Evolutionary conservation across 2,797 vertebrate genomes (phyloP).

Genomic region (Halcyon badia): DNA sequence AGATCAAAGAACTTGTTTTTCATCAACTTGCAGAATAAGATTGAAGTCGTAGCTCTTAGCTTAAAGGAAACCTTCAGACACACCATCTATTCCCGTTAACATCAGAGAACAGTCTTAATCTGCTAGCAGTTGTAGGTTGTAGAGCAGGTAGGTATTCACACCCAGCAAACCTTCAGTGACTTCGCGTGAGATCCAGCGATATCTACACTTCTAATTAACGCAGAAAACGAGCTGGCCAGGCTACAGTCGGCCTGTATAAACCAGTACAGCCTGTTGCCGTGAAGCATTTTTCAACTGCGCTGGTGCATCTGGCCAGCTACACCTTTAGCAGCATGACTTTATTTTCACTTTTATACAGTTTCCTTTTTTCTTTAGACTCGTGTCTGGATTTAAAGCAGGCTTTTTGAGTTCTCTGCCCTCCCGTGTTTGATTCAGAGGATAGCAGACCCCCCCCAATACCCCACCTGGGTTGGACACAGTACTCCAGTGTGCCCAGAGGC

Average conservation of each 20-base stretch:
- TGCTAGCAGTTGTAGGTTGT: background rate
- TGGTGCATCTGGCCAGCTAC: background rate
- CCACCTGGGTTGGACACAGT: accelerated
- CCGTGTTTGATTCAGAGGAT: background rate
- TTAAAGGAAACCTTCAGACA: background rate
- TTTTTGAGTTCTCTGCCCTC: background rate
- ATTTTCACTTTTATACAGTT: background rate
- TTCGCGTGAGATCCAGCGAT: background rate
- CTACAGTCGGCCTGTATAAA: background rate
- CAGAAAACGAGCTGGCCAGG: background rate
- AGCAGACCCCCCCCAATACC: too few relatives aligned
- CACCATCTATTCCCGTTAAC: background rate
- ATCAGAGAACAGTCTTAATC: background rate
- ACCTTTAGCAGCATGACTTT: background rate
- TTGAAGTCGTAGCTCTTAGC: background rate
- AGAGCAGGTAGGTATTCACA: background rate
- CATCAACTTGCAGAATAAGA: background rate
- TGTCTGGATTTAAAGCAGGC: background rate
- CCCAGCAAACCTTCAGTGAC: background rate
- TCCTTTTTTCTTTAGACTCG: background rate
- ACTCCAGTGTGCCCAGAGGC: background rate
- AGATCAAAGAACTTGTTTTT: background rate
- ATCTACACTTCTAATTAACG: background rate
- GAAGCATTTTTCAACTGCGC: background rate
- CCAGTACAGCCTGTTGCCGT: too few relatives aligned